phyloP scores from a whole-genome alignment of 2,888 invertebrate genomes.

The Eulithis testata region DNA sequence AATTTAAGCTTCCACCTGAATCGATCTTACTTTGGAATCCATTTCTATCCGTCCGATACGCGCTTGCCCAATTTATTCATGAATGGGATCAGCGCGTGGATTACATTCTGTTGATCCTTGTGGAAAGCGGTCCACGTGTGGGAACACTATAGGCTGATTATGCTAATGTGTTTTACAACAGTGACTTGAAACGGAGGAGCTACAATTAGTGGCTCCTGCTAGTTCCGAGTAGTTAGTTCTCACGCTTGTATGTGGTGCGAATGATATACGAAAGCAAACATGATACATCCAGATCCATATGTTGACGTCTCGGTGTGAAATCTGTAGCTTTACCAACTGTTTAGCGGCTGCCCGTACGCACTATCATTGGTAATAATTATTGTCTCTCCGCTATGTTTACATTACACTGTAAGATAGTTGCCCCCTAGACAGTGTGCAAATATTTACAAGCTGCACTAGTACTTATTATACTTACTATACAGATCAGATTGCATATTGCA shows the following conservation, averaged over 20 bases:
- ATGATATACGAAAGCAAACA: constrained; percentile 81
- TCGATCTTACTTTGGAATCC: too few species aligned
- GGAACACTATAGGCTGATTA: constrained; percentile 38
- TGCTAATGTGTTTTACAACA: constrained; percentile 46
- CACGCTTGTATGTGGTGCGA: constrained; percentile 80
- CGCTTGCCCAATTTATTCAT: too few species aligned
- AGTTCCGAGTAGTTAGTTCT: constrained; percentile 73
- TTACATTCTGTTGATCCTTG: constrained; percentile 9
- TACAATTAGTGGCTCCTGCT: constrained; percentile 77
- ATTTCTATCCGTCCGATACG: too few species aligned
- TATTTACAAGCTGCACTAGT: constrained; percentile 41
- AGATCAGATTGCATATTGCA: background rate
- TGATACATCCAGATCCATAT: constrained; percentile 84
- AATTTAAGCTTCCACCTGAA: too few species aligned
- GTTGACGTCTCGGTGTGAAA: constrained; percentile 84
- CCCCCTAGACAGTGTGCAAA: constrained; percentile 56
- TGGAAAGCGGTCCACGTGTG: constrained; percentile 6
- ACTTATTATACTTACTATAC: constrained; percentile 22
- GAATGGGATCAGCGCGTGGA: background rate
- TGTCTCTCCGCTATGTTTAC: constrained; percentile 81
- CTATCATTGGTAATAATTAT: constrained; percentile 85
- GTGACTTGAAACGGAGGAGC: constrained; percentile 69
- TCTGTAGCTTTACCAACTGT: constrained; percentile 84
- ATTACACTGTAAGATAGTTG: constrained; percentile 67
- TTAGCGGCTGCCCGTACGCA: constrained; percentile 78